Evolutionary conservation across 2,113 vertebrate species (phyloP), one percentile per base, ranked within the genome.

Genomic region (Pyrgilauda ruficollis): DNA sequence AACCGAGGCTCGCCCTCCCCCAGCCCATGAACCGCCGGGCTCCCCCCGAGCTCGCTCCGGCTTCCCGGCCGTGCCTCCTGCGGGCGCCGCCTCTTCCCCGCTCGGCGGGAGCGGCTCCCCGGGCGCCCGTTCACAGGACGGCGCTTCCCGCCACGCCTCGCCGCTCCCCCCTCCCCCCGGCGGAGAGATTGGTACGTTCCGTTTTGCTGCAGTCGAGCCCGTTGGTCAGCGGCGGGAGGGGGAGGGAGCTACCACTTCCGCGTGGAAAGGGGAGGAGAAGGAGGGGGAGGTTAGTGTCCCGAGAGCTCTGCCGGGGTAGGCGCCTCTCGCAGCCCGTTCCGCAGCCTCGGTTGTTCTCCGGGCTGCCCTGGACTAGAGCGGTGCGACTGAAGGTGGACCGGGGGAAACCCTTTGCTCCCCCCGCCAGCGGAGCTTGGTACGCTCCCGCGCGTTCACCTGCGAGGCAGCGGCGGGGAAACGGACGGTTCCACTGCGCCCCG

Each of bases 171-270:
- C 58, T 84, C 52, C 77, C 96, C 94, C 81, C 66, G 9, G n/a
- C 23, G 52, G 21, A 30, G 56, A 20, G 31, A 86, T 87, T 98
- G 98, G 98, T 98, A 98, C 97, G 83, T 95, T 97, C 98, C 95
- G 83, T 83, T 97, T 97, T 96, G 97, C 96, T 97, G 98, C 98
- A 97, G 97, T 94, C 74, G 37, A 87, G 84, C 88, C 92, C 52
- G 94, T 67, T 50, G 90, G 85, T 50, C 75, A 11, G 83, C 56
- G 15, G 69, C 81, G 63, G 76, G 68, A 62, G 61, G 80, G 70
- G 72, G 64, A 49, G 75, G 97, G 20, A 87, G 47, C 39, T 96
- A 96, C 96, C 96, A 97, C 76, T 75, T 39, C 63, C 28, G 17
- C 49, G 13, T 15, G 12, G 41, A 16, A 41, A 74, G 35, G 30